These are phyloP conservation scores for Anhinga rufa DNA, from an alignment of 2,113 vertebrate species.

Conservation along the genomic window DNA sequence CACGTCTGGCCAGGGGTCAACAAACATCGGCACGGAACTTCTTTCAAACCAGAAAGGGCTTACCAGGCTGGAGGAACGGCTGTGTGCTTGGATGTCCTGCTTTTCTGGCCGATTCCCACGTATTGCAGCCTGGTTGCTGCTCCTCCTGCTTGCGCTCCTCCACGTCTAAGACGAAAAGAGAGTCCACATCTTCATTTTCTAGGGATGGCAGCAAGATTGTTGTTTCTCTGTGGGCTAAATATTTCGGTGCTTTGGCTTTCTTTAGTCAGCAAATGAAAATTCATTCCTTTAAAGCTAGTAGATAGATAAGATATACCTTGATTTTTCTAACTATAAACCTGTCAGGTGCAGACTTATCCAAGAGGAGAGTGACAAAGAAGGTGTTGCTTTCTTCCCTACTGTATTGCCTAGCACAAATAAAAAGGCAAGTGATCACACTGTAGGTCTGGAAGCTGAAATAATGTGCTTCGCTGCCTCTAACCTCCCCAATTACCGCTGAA, in stretches of 20 bases:
- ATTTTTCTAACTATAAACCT: not conserved
- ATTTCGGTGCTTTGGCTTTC: not conserved
- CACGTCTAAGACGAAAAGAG: not conserved
- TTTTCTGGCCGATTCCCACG: not conserved
- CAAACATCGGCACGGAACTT: not conserved
- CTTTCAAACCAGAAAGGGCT: not conserved
- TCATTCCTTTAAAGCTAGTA: not conserved
- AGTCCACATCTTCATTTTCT: not conserved
- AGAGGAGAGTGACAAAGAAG: not conserved
- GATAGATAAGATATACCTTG: not conserved
- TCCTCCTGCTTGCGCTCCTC: not conserved
- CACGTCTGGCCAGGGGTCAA: not conserved
- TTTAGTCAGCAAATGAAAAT: not conserved
- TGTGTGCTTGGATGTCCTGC: not conserved
- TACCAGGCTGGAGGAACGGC: not conserved
- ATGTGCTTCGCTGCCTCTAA: not conserved
- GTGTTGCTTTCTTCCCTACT: not conserved
- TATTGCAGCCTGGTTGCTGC: not conserved
- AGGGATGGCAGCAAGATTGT: not conserved
- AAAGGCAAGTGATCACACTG: not conserved
- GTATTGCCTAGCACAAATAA: not conserved
- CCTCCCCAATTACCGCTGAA: not conserved
- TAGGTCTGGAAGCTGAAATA: not conserved
- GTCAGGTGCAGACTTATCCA: not conserved
- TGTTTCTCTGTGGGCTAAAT: not conserved